Evolutionary conservation across 2,797 vertebrate genomes (phyloP).

Genomic region (Meda fulgida): DNA sequence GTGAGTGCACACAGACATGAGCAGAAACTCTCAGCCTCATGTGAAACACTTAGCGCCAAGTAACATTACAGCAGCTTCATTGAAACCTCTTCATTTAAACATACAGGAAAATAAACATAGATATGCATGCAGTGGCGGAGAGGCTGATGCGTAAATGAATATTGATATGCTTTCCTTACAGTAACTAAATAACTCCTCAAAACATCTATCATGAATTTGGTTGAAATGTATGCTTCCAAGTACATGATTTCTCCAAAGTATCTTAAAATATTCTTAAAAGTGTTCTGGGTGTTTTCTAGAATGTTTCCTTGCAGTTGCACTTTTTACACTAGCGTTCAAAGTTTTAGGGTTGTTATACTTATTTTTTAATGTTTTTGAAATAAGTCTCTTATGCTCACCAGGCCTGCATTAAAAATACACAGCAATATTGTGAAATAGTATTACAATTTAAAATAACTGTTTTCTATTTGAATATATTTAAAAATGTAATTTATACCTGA

Average conservation of each 20-base stretch:
- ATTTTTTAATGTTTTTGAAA: not conserved
- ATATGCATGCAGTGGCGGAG: not conserved
- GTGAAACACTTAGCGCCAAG: not conserved
- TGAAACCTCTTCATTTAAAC: not conserved
- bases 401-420: too few relatives aligned
- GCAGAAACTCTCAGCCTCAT: not conserved
- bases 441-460: not conserved
- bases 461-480: not conserved
- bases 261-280: not conserved
- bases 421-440: not conserved
- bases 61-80: slow-evolving; percentile 31
- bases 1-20: slow-evolving; percentile 21
- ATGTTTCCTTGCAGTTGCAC: not conserved
- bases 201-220: not conserved
- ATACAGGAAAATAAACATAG: not conserved
- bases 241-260: not conserved
- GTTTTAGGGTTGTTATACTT: not conserved
- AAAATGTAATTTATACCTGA: not conserved
- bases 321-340: not conserved
- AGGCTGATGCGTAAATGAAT: not conserved
- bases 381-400: not conserved
- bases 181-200: not conserved
- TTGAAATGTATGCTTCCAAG: not conserved
- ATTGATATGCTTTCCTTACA: not conserved
- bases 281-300: not conserved